Evolutionary conservation across 2,113 vertebrate species (phyloP).

Genomic region (Platycercus adscitus): DNA sequence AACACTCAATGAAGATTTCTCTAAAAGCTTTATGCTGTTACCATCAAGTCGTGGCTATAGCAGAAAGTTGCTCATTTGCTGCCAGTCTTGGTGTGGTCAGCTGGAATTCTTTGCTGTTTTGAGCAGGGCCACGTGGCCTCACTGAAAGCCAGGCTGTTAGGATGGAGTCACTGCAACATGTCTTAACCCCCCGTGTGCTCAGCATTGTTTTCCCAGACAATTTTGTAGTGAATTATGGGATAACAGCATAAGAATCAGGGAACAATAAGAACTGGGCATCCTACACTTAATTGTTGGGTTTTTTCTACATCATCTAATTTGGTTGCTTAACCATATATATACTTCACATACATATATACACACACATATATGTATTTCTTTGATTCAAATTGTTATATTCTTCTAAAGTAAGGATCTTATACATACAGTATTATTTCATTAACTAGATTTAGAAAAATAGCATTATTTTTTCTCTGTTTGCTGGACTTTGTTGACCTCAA

Average conservation of each 20-base stretch:
- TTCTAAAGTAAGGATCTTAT: neutral
- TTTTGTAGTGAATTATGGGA: neutral
- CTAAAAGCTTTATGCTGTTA: neutral
- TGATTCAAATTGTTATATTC: neutral
- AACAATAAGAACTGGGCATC: neutral
- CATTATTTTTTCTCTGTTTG: neutral
- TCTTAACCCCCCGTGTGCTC: neutral
- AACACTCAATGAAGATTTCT: neutral
- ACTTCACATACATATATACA: too few species aligned
- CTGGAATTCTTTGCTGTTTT: neutral
- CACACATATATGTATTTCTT: neutral
- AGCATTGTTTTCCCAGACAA: neutral
- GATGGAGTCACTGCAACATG: rapidly evolving
- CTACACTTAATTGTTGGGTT: rapidly evolving
- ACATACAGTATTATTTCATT: neutral
- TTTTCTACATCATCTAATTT: neutral
- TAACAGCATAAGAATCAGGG: neutral
- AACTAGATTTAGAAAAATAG: neutral
- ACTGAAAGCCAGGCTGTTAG: neutral
- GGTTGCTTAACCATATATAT: neutral
- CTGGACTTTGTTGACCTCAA: neutral
- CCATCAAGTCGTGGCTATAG: neutral
- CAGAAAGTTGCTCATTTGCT: neutral
- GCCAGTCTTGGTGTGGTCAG: neutral
- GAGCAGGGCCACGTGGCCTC: rapidly evolving